Conservation (phyloP, 2,113 vertebrate species). For the Scartelaos histophorus region DNA sequence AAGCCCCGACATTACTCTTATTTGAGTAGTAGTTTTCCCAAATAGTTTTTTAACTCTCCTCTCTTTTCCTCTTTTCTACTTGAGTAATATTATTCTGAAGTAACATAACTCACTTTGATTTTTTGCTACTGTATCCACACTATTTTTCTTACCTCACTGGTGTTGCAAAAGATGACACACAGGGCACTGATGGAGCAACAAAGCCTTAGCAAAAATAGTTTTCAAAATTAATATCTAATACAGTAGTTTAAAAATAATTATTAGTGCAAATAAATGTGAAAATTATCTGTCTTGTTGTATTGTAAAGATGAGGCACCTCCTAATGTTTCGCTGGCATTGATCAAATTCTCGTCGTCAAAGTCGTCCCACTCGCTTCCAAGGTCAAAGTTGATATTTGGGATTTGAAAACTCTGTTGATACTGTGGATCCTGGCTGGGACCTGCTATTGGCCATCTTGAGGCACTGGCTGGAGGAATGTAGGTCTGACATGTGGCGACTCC, state of each 20-base stretch:
- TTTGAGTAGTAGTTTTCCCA: too few relatives aligned
- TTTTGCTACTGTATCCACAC: too few relatives aligned
- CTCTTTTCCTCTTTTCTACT: too few relatives aligned
- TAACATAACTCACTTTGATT: too few relatives aligned
- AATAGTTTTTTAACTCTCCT: too few relatives aligned
- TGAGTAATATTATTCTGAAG: too few relatives aligned
- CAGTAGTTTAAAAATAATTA: not conserved
- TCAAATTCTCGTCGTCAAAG: constrained; percentile 87
- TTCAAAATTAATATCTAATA: not conserved
- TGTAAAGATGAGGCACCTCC: not conserved
- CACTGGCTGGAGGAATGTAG: constrained; percentile 12
- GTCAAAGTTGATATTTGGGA: constrained; percentile 81
- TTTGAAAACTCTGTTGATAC: constrained; percentile 58
- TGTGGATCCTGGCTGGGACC: constrained; percentile 47
- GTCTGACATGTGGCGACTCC: constrained; percentile 42
- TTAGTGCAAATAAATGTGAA: not conserved
- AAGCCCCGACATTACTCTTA: too few relatives aligned
- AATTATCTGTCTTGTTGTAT: constrained; percentile 45
- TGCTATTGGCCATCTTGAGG: constrained; percentile 9
- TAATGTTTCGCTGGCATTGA: constrained; percentile 72
- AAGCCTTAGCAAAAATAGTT: constrained; percentile 32
- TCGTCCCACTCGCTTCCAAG: constrained; percentile 83
- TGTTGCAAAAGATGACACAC: constrained; percentile 15
- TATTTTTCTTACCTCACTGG: constrained; percentile 48
- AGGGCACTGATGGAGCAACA: constrained; percentile 20